Conservation (phyloP, 1,140 invertebrate genomes). For the Zaprionus taronus region DNA sequence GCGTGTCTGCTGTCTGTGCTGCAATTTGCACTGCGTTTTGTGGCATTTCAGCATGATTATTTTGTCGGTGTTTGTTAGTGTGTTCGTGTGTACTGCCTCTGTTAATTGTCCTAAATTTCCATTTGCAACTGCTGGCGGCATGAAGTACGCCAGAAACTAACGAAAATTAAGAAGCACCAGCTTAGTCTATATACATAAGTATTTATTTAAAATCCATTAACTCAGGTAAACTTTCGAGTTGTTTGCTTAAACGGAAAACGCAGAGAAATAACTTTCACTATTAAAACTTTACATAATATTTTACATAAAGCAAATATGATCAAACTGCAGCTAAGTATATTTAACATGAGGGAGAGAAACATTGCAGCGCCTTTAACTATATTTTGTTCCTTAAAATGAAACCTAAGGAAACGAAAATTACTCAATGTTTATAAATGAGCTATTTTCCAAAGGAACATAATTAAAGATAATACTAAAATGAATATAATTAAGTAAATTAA, state of each 20-base stretch:
- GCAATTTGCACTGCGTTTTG: constrained; percentile 45
- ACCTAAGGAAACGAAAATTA: no score
- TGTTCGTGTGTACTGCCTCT: constrained; percentile 10
- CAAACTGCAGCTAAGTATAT: no score
- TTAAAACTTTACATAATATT: background rate
- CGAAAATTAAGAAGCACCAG: constrained; percentile 33
- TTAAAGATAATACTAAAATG: no score
- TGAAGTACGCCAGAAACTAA: constrained; percentile 22
- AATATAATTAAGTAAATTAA: no score
- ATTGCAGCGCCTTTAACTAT: no score
- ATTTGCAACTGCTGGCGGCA: constrained; percentile 32
- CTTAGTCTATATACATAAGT: background rate
- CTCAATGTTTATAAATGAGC: no score
- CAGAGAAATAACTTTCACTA: background rate
- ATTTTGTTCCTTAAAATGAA: no score
- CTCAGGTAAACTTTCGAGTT: background rate
- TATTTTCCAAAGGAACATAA: no score
- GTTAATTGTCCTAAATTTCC: constrained; percentile 44
- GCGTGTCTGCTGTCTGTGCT: constrained; percentile 22
- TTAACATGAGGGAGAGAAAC: no score
- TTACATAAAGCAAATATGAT: no score
- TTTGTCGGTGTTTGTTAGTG: constrained; percentile 7
- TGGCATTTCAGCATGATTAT: constrained; percentile 44
- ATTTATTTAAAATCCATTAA: constrained; percentile 9
- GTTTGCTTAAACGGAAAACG: background rate